Evolutionary conservation across 2,113 vertebrate species (phyloP), one percentile per base, ranked within the genome.

Genomic region (Salvelinus namaycush): DNA sequence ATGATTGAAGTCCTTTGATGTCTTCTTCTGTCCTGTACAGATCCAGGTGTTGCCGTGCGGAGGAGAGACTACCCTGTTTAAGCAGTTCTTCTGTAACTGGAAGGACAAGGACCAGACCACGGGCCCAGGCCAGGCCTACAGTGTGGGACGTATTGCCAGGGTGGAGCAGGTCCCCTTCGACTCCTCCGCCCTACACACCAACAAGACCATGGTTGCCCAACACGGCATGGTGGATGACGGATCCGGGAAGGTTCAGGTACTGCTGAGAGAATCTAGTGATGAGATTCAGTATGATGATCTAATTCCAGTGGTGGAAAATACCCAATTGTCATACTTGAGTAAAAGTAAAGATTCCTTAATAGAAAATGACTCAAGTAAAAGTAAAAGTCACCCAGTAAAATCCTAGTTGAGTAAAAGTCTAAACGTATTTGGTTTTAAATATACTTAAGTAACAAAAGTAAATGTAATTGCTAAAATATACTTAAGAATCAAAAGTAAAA

Each of bases 41-140:
- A 72, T 94, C 72, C 81, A 89, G 51, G 13, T 95, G 0, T 12
- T 95, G 34, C 88, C 93, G 8, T 86, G 86, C 16, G 89, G 90
- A 26, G 80, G 76, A 0, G 94, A 95, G 87, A 87, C 82, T 44
- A 81, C 89, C 26, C 57, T 94, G 16, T 95, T 95, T 54, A 94
- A 93, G 80, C 89, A 93, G 75, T 95, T 93, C 89, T 95, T 95
- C 72, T 82, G 73, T n/a, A 85, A 91, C 81, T 95, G 93, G 93
- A 72, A 86, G 79, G 91, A 91, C 81, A 92, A 89, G 59, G 76
- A 90, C 18, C 87, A 94, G 84, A 90, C 81, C 72, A 90, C 83
- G 0, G 88, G 92, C 27, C 89, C 85, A 0, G 60, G 81, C 8
- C 6, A 89, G 82, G 66, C 86, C 31, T 90, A 86, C 84, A 87